phyloP scores from a whole-genome alignment of 2,113 vertebrate genomes.

The Microtus ochrogaster region DNA sequence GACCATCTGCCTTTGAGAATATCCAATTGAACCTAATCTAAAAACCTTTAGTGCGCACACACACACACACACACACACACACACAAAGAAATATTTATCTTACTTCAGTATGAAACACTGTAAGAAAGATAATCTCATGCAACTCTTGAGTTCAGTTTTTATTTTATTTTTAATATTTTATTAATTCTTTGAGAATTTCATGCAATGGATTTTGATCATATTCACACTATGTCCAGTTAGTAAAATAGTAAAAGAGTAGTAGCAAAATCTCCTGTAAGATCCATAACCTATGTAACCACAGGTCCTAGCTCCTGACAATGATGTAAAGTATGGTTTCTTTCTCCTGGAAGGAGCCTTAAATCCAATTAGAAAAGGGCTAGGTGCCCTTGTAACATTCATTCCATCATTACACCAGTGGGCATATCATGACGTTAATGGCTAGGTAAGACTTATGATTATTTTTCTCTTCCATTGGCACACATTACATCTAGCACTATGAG shows the following conservation, averaged over 20 bases:
- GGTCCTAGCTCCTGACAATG: background rate
- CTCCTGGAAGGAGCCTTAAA: background rate
- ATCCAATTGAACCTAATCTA: background rate
- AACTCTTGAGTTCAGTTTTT: background rate
- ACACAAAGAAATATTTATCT: background rate
- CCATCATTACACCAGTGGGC: background rate
- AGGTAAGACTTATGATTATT: background rate
- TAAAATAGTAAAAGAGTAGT: no score
- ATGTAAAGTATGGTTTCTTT: background rate
- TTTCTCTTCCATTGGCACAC: background rate
- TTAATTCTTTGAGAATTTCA: background rate
- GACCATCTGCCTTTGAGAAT: background rate
- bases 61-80: no score
- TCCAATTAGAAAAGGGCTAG: background rate
- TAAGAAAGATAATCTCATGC: background rate
- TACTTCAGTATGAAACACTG: background rate
- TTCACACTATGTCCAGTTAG: background rate
- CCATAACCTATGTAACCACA: background rate
- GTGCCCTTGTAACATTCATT: no score
- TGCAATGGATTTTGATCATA: background rate
- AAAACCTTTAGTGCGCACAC: background rate
- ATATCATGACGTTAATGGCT: background rate
- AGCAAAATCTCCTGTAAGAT: background rate
- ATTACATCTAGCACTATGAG: background rate
- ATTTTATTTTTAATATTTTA: background rate